Conservation (phyloP, 2,113 vertebrate genomes). For the Corapipo altera region DNA sequence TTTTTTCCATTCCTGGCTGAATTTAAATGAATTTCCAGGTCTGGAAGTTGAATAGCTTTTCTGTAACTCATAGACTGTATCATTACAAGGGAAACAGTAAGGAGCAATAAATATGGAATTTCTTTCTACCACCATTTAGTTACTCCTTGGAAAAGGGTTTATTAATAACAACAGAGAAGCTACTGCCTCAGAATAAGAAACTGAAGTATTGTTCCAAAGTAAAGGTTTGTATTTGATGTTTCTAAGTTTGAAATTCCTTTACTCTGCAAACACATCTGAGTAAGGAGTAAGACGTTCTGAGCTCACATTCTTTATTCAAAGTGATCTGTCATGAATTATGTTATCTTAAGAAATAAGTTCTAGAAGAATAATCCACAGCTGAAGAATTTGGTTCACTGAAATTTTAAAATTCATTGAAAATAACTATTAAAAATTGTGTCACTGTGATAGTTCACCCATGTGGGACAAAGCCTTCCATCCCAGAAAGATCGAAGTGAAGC, state of each 20-base stretch:
- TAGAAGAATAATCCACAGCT: neutral
- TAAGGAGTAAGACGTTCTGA: neutral
- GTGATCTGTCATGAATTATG: neutral
- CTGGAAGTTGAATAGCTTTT: neutral
- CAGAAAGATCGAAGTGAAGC: neutral
- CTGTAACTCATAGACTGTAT: neutral
- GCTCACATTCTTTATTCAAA: neutral
- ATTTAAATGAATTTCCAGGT: neutral
- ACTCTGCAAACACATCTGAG: neutral
- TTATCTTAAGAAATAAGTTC: neutral
- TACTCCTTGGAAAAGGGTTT: neutral
- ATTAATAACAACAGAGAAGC: neutral
- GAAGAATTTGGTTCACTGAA: neutral
- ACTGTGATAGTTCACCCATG: neutral
- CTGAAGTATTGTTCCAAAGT: neutral
- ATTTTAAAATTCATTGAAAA: constrained; percentile 3
- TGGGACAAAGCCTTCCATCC: neutral
- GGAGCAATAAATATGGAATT: neutral
- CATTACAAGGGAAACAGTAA: neutral
- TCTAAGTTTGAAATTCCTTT: neutral
- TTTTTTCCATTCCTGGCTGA: neutral
- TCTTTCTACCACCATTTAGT: neutral
- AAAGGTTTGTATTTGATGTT: neutral
- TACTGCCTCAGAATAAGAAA: neutral
- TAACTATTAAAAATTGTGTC: neutral